Conservation (phyloP, 2,113 vertebrate species). For the Acrocephalus arundinaceus region DNA sequence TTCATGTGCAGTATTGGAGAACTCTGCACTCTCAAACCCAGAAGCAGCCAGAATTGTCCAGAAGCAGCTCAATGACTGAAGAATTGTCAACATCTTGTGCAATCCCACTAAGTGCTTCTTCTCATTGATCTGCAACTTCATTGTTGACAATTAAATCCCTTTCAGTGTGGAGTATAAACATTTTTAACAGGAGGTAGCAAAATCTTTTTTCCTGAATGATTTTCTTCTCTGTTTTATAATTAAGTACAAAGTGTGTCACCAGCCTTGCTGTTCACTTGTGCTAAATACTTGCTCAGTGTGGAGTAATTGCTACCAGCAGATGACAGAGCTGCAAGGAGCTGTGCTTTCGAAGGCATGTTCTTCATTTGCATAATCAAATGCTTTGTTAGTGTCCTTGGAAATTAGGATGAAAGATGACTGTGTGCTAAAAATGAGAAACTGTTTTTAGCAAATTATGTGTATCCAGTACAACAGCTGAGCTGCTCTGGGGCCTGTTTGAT, state of each 20-base stretch:
- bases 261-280: conserved; percentile 35
- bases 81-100: conserved; percentile 42
- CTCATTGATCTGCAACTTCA: conserved; percentile 37
- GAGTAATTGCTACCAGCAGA: conserved; percentile 47
- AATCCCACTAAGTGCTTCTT: conserved; percentile 30
- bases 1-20: conserved; percentile 1
- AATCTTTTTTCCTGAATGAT: conserved; percentile 41
- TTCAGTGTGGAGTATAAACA: neutral
- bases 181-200: conserved; percentile 44
- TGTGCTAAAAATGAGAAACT: conserved; percentile 28
- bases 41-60: neutral
- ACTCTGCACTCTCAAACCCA: conserved; percentile 1
- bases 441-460: conserved; percentile 27
- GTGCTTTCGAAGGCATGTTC: neutral
- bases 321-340: conserved; percentile 29
- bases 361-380: conserved; percentile 57
- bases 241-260: conserved; percentile 17
- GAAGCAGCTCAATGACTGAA: conserved; percentile 34
- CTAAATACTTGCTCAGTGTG: conserved; percentile 24
- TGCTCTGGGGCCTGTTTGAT: conserved; percentile 26
- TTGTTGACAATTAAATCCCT: conserved; percentile 51
- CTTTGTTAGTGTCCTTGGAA: conserved; percentile 44
- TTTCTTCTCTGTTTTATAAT: conserved; percentile 18
- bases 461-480: conserved; percentile 13
- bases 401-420: conserved; percentile 40